A percentile compares a stretch with the other conserved stretches of the same genome.
Evolutionary conservation across 2,888 invertebrate genomes (phyloP).

Genomic region (Cenopis cana): DNA sequence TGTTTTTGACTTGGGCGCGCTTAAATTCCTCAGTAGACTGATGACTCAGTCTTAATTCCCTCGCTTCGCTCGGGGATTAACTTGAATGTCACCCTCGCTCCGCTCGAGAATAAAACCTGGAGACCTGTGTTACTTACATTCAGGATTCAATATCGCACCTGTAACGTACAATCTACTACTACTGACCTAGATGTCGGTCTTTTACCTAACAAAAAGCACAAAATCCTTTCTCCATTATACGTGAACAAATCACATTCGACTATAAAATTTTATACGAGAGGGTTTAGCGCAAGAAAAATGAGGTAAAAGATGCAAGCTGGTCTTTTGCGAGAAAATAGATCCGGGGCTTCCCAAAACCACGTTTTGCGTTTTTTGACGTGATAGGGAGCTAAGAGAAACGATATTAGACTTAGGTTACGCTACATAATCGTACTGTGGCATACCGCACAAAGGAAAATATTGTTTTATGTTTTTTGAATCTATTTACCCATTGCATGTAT

Average conservation of each 20-base stretch:
- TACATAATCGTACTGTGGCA: neutral
- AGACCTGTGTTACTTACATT: too few relatives aligned
- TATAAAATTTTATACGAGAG: slow-evolving; percentile 37
- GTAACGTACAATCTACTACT: too few relatives aligned
- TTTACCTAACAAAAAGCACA: neutral
- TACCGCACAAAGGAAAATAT: neutral
- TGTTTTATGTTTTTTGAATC: neutral
- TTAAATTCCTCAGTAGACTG: too few relatives aligned
- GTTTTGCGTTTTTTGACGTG: slow-evolving; percentile 28
- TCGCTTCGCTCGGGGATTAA: too few relatives aligned
- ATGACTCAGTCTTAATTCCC: too few relatives aligned
- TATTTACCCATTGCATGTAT: too few relatives aligned
- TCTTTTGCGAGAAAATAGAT: slow-evolving; percentile 30
- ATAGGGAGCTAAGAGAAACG: slow-evolving; percentile 1
- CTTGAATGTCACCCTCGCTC: too few relatives aligned
- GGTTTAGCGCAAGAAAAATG: slow-evolving; percentile 37
- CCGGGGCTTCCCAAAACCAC: slow-evolving; percentile 22
- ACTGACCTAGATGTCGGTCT: too few relatives aligned
- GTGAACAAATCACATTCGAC: slow-evolving; percentile 28
- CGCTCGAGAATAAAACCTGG: too few relatives aligned
- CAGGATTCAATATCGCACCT: too few relatives aligned
- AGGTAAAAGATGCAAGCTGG: slow-evolving; percentile 40
- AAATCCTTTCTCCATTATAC: slow-evolving; percentile 20
- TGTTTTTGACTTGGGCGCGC: too few relatives aligned
- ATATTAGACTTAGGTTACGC: neutral